Base-by-base conservation (phyloP, 2,797 vertebrate species). In the Malurus leucopterus region DNA sequence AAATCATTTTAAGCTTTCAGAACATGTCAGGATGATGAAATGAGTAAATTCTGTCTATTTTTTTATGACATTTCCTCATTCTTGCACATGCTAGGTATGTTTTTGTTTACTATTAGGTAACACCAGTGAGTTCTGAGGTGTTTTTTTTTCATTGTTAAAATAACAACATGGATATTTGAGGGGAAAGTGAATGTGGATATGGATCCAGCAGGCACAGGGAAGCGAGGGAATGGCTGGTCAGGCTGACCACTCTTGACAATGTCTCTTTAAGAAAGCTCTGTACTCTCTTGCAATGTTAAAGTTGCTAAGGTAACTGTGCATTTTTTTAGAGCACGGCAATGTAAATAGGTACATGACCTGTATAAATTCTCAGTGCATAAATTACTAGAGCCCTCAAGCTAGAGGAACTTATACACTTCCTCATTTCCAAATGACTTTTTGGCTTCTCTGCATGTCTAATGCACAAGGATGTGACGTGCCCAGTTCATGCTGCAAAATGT, bases 331-430 rank as follows among this genome's bases (percentile, higher is more conserved):
- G 93, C 92, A 91, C 49, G 67, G 93, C 78, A 91, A 94, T 95
- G 93, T 93, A 96, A 96, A 96, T 96, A 96, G 93, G 94, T 96
- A 94, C 93, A 95, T 94, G 93, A 96, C 93, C 93, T 95, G 92
- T 96, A 96, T 95, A 95, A 96, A 95, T 96, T 96, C 92, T 91
- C 93, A 1, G 89, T 89, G 93, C 92, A 95, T 96, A 95, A 95
- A 95, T 96, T 96, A 93, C 93, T 86, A 7, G 55, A 92, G 87
- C 90, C 95, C 92, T 92, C 58, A 50, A 93, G 90, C 91, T 91
- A 70, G 71, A 75, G 89, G 76, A 86, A 94, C 92, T 94, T 93
- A 74, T n/a, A 63, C 65, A 91, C 77, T 93, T 88, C 77, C 40
- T 58, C 59, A 38, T 83, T 95, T 94, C 92, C 77, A 89, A 92